These are phyloP conservation scores for Poecilobothrus nobilitatus DNA, from an alignment of 2,888 invertebrate genomes.

Conservation along the genomic window DNA sequence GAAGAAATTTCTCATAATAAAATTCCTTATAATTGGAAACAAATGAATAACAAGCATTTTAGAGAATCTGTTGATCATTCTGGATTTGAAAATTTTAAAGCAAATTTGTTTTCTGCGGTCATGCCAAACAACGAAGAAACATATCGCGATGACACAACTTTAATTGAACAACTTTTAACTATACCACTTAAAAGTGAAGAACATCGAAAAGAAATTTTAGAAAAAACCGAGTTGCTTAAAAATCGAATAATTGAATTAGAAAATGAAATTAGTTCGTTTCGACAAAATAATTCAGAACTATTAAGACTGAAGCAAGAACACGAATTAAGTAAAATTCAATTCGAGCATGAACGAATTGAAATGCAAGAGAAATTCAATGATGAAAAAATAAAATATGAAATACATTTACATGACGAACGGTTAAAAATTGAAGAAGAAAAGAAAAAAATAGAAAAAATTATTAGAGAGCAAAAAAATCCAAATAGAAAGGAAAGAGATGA, in stretches of 20 bases:
- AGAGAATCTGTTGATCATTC: constrained; percentile 26
- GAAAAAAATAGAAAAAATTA: constrained; percentile 55
- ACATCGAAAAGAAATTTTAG: constrained; percentile 19
- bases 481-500: constrained; percentile 64
- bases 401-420: constrained; percentile 59
- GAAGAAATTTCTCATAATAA: constrained; percentile 14
- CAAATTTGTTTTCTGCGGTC: constrained; percentile 39
- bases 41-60: constrained; percentile 28
- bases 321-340: constrained; percentile 53
- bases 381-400: constrained; percentile 56
- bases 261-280: constrained; percentile 51
- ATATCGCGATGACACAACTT: not conserved
- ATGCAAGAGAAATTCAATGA: constrained; percentile 55
- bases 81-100: constrained; percentile 32
- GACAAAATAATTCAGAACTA: constrained; percentile 47
- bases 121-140: constrained; percentile 23
- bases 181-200: constrained; percentile 8
- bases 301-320: constrained; percentile 52
- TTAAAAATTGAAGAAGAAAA: constrained; percentile 60
- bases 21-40: constrained; percentile 24
- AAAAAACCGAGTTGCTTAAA: constrained; percentile 50
- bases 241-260: constrained; percentile 57
- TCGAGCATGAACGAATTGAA: constrained; percentile 52
- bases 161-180: not conserved
- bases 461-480: constrained; percentile 59